Conservation (phyloP, 2,113 vertebrate genomes). For the Stercorarius parasiticus region DNA sequence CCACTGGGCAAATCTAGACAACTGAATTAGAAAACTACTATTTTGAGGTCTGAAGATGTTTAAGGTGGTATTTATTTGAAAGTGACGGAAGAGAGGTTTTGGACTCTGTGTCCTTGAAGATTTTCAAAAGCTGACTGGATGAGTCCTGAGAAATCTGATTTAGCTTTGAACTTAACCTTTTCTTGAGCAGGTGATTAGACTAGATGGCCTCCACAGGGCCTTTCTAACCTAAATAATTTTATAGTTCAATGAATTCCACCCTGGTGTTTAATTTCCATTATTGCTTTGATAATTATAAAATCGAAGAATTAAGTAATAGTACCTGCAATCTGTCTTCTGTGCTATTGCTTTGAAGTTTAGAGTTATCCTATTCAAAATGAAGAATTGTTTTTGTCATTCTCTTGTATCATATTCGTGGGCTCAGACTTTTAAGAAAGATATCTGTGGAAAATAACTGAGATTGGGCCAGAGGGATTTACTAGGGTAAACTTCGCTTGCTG, state of each 20-base stretch:
- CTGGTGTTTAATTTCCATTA: not conserved
- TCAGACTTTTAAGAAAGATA: not conserved
- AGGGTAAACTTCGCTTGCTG: not conserved
- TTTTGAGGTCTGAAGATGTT: not conserved
- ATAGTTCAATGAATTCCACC: not conserved
- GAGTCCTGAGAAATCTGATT: not conserved
- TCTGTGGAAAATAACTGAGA: not conserved
- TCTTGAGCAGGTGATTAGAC: not conserved
- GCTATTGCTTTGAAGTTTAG: not conserved
- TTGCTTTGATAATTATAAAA: not conserved
- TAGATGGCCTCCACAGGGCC: not conserved
- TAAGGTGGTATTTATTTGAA: not conserved
- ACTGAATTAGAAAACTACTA: not conserved
- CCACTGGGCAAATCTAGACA: not conserved
- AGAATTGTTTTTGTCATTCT: not conserved
- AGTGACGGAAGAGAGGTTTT: not conserved
- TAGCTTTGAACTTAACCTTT: not conserved
- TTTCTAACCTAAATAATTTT: not conserved
- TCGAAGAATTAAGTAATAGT: not conserved
- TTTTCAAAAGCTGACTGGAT: not conserved
- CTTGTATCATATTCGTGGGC: accelerated
- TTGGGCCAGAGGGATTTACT: not conserved
- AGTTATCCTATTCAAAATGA: not conserved
- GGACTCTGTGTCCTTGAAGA: not conserved
- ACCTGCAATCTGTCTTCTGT: not conserved